Base-by-base conservation (phyloP, 2,888 invertebrate species). In the Nebria brevicollis region DNA sequence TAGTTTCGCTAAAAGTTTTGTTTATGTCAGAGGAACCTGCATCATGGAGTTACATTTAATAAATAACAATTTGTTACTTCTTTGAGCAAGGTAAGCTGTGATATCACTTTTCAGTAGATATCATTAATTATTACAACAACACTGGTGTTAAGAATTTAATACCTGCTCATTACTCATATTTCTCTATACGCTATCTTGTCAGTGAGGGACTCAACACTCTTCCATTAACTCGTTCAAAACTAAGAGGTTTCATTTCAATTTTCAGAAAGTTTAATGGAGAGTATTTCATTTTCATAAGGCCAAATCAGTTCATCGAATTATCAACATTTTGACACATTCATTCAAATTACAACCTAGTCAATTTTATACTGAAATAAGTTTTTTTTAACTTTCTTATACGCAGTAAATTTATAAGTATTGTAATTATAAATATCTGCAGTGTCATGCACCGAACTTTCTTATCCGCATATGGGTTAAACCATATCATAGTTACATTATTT, bases 1-100 rank as follows among this genome's bases (percentile, higher is more conserved):
- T 70, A 77, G 70, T 77, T 77, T 72, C 34, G 70, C 70, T 26
- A 15, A 72, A 77, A 75, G 15, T 77, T 77, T 70, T 77, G 43
- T 77, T 42, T 77, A 43, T 66, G 54, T 54, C 54, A 13, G 54
- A 54, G 8, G 13, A 13, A 54, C 54, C 54, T 54, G 54, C 54
- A 54, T 54, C 54, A 8, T 54, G 13, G 13, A 54, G 11, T 54
- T 54, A 54, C 54, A 11, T 68, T 77, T 66, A 77, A 77, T 77
- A 77, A 77, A 77, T 65, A 6, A 20, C 15, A 34, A 77, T 76
- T 66, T 77, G 68, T 68, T 66, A 77, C 76, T 77, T 65, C 20
- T 68, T 43, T 66, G 42, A 68, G 68, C 54, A 54, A 54, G 54
- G 54, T 68, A 13, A 15, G 66, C 66, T 64, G 66, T 66, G 75